Conservation (phyloP, 2,797 vertebrate genomes). For the Neopelma chrysocephalum region DNA sequence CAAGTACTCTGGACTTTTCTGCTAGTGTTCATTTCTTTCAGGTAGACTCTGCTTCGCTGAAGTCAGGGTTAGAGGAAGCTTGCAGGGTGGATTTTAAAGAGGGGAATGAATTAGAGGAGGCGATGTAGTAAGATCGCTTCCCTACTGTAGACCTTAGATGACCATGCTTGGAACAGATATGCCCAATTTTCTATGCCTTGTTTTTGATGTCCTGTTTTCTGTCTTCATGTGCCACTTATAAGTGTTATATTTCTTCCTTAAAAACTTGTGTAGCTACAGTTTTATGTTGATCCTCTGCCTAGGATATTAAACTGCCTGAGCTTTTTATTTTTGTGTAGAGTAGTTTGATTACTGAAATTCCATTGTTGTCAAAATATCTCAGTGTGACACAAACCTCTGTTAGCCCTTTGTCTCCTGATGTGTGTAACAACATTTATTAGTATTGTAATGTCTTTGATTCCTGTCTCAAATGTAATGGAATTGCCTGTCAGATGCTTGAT, state of each 20-base stretch:
- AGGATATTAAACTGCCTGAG: not conserved
- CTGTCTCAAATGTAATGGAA: not conserved
- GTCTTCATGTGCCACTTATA: not conserved
- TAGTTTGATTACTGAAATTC: slow-evolving; percentile 21
- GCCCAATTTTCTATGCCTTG: not conserved
- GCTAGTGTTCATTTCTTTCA: not conserved
- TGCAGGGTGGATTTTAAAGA: not conserved
- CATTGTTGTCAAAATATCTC: not conserved
- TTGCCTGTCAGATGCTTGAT: slow-evolving; percentile 14
- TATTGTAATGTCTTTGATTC: not conserved
- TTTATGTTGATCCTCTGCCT: not conserved
- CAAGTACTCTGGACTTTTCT: not conserved
- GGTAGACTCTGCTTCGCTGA: not conserved
- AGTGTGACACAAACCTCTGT: not conserved
- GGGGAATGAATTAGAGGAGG: not conserved
- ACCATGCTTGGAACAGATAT: not conserved
- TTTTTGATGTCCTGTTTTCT: not conserved
- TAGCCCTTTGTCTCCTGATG: not conserved
- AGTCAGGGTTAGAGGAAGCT: not conserved
- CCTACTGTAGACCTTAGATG: not conserved
- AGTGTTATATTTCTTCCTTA: not conserved
- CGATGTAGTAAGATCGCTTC: not conserved
- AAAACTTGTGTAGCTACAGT: not conserved
- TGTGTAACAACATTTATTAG: slow-evolving; percentile 3
- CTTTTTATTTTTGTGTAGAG: not conserved